These are phyloP conservation scores for Numenius phaeopus DNA, from an alignment of 2,797 vertebrate species.

Conservation along the genomic window DNA sequence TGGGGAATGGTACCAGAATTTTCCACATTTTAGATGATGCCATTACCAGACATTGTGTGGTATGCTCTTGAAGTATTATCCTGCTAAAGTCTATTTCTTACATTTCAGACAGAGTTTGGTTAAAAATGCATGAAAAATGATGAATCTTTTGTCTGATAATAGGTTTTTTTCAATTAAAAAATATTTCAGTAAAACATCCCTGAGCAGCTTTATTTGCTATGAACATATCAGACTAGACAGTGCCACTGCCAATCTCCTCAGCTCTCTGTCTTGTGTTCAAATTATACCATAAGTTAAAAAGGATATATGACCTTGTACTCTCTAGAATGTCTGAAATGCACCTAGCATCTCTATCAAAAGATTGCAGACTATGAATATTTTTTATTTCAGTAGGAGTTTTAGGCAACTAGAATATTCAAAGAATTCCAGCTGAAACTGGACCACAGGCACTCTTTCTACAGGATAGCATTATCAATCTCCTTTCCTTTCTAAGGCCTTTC, in stretches of 20 bases:
- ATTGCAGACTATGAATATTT: not conserved
- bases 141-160: not conserved
- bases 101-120: not conserved
- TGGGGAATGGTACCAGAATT: not conserved
- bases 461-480: not conserved
- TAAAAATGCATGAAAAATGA: conserved; percentile 15
- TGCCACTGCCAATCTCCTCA: not conserved
- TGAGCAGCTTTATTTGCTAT: conserved; percentile 1
- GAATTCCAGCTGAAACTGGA: not conserved
- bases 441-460: not conserved
- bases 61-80: not conserved
- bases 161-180: conserved; percentile 16
- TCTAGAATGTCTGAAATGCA: conserved; percentile 22
- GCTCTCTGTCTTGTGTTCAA: conserved; percentile 7
- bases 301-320: conserved; percentile 25
- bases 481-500: not conserved
- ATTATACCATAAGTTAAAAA: conserved; percentile 31
- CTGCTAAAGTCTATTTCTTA: conserved; percentile 12
- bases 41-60: not conserved
- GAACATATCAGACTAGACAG: conserved; percentile 13
- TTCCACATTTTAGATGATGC: not conserved
- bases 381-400: conserved; percentile 32
- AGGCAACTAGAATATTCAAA: not conserved
- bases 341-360: not conserved
- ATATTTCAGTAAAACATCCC: not conserved